Conservation (phyloP, 2,113 vertebrate species). For the Pitta sordida region DNA sequence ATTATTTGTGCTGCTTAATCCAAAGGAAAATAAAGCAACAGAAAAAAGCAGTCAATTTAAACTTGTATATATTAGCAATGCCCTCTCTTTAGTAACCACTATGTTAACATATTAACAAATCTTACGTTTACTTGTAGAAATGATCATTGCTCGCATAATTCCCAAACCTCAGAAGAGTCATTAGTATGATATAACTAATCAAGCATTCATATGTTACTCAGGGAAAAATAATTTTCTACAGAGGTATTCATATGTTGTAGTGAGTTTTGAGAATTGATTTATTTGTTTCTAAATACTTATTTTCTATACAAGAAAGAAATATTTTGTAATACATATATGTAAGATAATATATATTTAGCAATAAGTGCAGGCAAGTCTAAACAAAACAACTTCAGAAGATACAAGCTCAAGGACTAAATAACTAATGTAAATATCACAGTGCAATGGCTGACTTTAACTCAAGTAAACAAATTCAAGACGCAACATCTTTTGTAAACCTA, state of each 20-base stretch:
- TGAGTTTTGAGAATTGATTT: neutral
- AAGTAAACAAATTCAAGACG: neutral
- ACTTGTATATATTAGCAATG: neutral
- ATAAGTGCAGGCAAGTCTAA: neutral
- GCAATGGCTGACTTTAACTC: neutral
- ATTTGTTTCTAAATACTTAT: neutral
- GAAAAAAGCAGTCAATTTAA: neutral
- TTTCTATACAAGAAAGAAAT: neutral
- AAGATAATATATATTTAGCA: neutral
- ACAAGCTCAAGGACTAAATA: neutral
- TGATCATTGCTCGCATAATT: neutral
- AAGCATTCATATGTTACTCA: neutral
- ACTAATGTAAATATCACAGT: neutral
- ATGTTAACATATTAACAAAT: neutral
- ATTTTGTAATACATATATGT: neutral
- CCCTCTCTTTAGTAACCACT: neutral
- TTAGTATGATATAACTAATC: neutral
- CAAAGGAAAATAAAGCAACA: neutral
- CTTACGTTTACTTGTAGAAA: slow-evolving; percentile 18
- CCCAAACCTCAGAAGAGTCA: neutral
- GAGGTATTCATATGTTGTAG: neutral
- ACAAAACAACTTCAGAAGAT: neutral
- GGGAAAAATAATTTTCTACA: neutral
- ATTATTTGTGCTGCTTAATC: neutral
- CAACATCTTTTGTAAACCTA: neutral